These are phyloP conservation scores for Oryzias woworae DNA, from an alignment of 2,113 vertebrate genomes.

Conservation along the genomic window DNA sequence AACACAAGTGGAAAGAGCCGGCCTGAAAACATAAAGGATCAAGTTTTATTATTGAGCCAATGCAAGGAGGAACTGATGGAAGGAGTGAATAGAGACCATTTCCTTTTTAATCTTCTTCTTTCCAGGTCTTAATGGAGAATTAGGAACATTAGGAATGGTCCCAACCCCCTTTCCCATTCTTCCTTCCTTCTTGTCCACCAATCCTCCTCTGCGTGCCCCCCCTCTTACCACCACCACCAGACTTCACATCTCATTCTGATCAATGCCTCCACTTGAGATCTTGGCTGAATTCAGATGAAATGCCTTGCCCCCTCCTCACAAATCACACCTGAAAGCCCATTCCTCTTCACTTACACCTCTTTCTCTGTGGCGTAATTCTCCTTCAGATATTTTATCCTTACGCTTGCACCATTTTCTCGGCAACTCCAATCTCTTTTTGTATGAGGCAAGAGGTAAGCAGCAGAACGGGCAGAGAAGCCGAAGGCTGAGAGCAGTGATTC, in stretches of 20 bases:
- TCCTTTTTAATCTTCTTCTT: slow-evolving; percentile 27
- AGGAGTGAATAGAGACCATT: slow-evolving; percentile 6
- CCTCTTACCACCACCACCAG: slow-evolving; percentile 33
- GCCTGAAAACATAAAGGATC: slow-evolving; percentile 42
- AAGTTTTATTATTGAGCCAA: slow-evolving; percentile 34
- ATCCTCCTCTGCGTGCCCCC: slow-evolving; percentile 12
- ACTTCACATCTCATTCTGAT: slow-evolving; percentile 68
- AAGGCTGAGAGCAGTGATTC: neutral
- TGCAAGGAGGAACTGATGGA: slow-evolving; percentile 19
- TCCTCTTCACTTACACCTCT: slow-evolving; percentile 18
- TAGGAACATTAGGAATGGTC: slow-evolving; percentile 54
- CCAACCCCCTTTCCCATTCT: neutral
- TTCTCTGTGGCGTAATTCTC: slow-evolving; percentile 5
- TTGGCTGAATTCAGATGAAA: slow-evolving; percentile 66
- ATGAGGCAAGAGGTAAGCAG: neutral
- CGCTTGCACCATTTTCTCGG: neutral
- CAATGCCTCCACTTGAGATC: slow-evolving; percentile 55
- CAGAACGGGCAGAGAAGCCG: neutral
- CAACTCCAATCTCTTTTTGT: neutral
- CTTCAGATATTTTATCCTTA: neutral
- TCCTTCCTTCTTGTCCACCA: slow-evolving; percentile 24
- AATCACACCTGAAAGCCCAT: slow-evolving; percentile 61
- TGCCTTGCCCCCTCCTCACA: slow-evolving; percentile 39
- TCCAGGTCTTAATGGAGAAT: slow-evolving; percentile 49
- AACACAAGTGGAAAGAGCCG: slow-evolving; percentile 39